Conservation (phyloP, 2,113 vertebrate species). For the Cyphomyrus discorhynchus region DNA sequence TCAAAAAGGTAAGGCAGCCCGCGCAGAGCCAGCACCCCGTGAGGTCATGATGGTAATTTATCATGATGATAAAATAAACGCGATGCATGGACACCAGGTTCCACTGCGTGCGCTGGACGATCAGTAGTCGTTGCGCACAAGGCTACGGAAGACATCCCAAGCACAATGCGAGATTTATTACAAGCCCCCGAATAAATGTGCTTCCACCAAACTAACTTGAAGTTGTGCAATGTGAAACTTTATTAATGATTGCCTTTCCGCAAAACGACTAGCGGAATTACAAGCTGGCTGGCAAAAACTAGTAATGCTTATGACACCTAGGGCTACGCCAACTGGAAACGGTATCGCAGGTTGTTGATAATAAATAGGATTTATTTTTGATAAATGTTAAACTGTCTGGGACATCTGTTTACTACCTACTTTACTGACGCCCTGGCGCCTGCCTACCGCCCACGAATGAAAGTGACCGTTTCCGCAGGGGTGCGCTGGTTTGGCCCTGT, state of each 20-base stretch:
- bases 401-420: neutral
- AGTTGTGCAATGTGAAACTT: neutral
- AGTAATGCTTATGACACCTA: too few species aligned
- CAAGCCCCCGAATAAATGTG: neutral
- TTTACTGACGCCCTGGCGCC: neutral
- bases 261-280: neutral
- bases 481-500: neutral
- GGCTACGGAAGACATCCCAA: neutral
- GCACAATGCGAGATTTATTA: neutral
- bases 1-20: slow-evolving; percentile 53
- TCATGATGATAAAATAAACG: neutral
- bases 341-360: neutral
- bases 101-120: neutral
- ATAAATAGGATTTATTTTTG: neutral
- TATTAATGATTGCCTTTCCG: neutral
- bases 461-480: neutral
- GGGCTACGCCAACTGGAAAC: neutral
- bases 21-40: neutral
- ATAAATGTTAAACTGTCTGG: neutral
- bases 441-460: neutral
- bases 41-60: neutral
- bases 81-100: neutral
- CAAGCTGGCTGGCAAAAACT: neutral
- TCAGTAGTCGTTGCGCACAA: neutral
- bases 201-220: neutral